phyloP scores from a whole-genome alignment of 2,797 vertebrate genomes.

The Cyclura pinguis region DNA sequence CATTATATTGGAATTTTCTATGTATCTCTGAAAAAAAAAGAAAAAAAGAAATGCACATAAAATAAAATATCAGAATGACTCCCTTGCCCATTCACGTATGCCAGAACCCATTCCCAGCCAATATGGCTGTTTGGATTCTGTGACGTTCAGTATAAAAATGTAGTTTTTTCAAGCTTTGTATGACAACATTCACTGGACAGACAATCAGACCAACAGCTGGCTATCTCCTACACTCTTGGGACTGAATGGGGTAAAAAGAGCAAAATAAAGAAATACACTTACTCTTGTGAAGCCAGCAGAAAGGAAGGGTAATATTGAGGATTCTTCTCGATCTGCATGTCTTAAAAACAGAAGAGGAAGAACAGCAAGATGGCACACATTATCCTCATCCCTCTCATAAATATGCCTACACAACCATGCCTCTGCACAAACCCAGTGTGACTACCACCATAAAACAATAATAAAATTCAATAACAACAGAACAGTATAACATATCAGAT shows the following conservation, averaged over 20 bases:
- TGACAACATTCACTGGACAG: no score
- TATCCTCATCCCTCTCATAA: not conserved
- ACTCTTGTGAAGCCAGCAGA: conserved; percentile 97
- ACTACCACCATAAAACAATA: not conserved
- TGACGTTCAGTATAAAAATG: no score
- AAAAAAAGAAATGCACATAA: conserved; percentile 38
- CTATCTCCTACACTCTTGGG: not conserved
- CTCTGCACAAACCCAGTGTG: not conserved
- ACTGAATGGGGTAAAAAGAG: not conserved
- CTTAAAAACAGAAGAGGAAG: conserved; percentile 76
- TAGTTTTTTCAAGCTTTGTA: no score
- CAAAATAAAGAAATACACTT: conserved; percentile 64
- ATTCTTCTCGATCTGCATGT: conserved; percentile 91
- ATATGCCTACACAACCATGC: not conserved
- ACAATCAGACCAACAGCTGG: no score
- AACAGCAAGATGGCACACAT: conserved; percentile 71
- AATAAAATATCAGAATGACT: not conserved
- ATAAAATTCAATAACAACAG: not conserved
- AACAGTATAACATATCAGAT: not conserved
- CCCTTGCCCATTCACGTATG: not conserved
- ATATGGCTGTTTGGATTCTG: no score
- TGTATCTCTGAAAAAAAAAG: conserved; percentile 87
- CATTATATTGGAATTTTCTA: conserved; percentile 95
- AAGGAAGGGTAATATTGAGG: conserved; percentile 93
- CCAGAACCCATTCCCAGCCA: no score